phyloP scores from a whole-genome alignment of 2,888 invertebrate species.

The Ommatoiulus sabulosus region DNA sequence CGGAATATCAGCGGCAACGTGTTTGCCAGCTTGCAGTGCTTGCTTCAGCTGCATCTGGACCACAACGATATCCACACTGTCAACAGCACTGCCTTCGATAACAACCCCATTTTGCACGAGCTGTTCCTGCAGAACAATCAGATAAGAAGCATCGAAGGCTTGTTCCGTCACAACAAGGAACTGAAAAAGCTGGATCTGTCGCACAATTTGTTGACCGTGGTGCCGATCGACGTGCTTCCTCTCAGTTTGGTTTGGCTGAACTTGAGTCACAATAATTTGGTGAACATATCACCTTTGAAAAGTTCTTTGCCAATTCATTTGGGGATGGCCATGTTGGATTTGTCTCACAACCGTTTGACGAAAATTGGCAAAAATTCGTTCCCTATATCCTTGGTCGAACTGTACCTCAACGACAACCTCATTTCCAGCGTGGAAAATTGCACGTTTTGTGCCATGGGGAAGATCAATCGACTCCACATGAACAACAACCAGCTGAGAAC shows the following conservation, averaged over 20 bases:
- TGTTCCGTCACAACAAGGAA: background rate
- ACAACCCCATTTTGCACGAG: background rate
- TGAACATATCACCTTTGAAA: background rate
- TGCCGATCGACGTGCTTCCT: background rate
- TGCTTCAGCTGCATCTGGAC: background rate
- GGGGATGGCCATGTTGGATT: background rate
- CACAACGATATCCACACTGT: background rate
- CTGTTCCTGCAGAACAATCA: constrained; percentile 22
- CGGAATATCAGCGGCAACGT: background rate
- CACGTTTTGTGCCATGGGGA: background rate
- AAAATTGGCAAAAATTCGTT: background rate
- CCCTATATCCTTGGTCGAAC: background rate
- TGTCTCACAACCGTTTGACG: background rate
- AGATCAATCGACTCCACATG: background rate
- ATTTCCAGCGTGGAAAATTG: constrained; percentile 35
- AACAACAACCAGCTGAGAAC: background rate
- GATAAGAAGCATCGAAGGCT: background rate
- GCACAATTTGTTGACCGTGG: background rate
- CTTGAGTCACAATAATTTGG: background rate
- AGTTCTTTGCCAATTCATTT: background rate
- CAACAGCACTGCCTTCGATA: background rate
- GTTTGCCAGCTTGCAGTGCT: background rate
- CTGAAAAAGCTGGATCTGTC: background rate
- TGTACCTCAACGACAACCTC: background rate
- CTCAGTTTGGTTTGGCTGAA: background rate